Base-by-base conservation (phyloP, 2,888 invertebrate genomes). In the Ichneumoninae sp. region DNA sequence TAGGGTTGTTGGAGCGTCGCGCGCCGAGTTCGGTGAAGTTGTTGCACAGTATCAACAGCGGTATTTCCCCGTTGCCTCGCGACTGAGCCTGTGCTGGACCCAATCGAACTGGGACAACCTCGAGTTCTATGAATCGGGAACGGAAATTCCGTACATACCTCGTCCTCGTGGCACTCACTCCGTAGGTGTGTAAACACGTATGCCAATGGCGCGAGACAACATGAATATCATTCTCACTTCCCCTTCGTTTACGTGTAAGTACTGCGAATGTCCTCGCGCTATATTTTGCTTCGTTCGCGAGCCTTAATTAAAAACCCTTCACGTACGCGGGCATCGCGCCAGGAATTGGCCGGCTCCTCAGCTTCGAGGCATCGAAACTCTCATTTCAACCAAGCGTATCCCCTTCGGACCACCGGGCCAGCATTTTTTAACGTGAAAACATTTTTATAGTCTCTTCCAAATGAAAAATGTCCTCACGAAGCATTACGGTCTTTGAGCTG, bases 71-170 rank as follows among this genome's bases (percentile, higher is more conserved):
- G 19, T 30, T 44, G 50, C 4, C 60, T 22, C 30, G 19, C 65
- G 33, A 13, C 13, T 22, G 19, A 19, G 52, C 22, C 22, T 72
- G 52, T 19, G 19, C 47, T 54, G 70, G 40, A 78, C 68, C 74
- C 65, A 74, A 81, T 81, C 78, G 70, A 81, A 84, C 62, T 81
- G 74, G 78, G 66, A 74, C 77, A 78, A 74, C 22, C 78, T 52
- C 57, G 77, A 71, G 65, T 84, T 78, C 68, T 74, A 54, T 36
- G 78, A 81, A 81, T 84, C 74, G 81, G 44, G 65, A 81, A 75
- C 75, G 78, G 81, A 84, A 81, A 84, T 84, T 72, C 81, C 81
- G 54, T 50, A 26, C 74, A 75, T 78, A 84, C 77, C 65, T 72
- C 60, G 54, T 66, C 8, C 66, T 76, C 40, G 52, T 19, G 62